Conservation (phyloP, 2,113 vertebrate species). For the Beaufortia kweichowensis region DNA sequence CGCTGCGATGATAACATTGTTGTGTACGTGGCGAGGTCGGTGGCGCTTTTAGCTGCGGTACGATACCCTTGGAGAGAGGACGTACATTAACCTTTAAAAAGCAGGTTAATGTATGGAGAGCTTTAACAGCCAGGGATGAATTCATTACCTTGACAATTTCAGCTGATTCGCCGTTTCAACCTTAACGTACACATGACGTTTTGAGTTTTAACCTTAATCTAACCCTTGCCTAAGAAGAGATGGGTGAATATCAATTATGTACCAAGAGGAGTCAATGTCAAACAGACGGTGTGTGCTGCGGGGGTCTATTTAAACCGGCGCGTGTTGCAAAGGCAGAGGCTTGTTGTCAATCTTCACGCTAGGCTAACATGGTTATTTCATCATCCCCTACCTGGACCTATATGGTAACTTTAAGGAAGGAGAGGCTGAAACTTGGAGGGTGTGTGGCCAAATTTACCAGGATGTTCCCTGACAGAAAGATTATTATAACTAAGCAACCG, state of each 20-base stretch:
- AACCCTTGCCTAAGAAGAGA: constrained; percentile 16
- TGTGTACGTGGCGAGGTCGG: too few relatives aligned
- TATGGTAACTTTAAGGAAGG: not conserved
- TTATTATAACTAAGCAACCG: constrained; percentile 39
- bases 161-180: constrained; percentile 35
- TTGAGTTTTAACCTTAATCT: constrained; percentile 46
- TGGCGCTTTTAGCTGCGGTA: not conserved
- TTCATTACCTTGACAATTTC: constrained; percentile 43
- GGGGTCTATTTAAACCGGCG: constrained; percentile 2
- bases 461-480: constrained; percentile 40
- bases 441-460: constrained; percentile 39
- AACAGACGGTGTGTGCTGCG: not conserved
- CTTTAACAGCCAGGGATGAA: constrained; percentile 25
- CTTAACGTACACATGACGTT: not conserved
- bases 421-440: not conserved
- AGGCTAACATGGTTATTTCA: constrained; percentile 23
- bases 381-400: not conserved
- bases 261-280: constrained; percentile 36
- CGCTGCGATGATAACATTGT: not conserved
- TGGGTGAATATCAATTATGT: constrained; percentile 21
- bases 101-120: constrained; percentile 62
- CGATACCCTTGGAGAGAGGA: constrained; percentile 64
- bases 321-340: not conserved
- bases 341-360: constrained; percentile 10
- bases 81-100: constrained; percentile 75